Evolutionary conservation across 2,113 vertebrate genomes (phyloP).

Genomic region (Chamaetylas fuelleborni): DNA sequence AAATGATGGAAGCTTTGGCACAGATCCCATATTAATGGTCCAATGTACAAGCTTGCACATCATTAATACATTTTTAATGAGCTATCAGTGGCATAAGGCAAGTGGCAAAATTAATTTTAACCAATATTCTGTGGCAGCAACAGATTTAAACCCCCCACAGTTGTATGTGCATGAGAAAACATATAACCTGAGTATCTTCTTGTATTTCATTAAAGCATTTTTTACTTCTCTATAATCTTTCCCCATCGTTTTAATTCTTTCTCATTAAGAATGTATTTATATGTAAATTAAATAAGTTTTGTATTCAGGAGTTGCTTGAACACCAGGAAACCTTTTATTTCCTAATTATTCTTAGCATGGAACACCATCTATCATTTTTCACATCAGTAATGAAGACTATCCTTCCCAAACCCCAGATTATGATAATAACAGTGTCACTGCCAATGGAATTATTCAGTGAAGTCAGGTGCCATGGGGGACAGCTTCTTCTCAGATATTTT

Average conservation of each 20-base stretch:
- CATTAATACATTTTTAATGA: neutral
- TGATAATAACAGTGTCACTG: neutral
- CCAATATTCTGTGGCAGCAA: neutral
- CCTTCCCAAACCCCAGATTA: neutral
- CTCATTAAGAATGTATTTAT: neutral
- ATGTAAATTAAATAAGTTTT: neutral
- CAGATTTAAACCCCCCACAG: neutral
- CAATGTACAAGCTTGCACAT: neutral
- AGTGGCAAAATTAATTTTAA: neutral
- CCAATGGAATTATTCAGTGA: neutral
- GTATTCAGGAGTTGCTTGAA: neutral
- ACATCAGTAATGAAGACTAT: neutral
- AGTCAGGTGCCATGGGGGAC: neutral
- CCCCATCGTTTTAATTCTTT: neutral
- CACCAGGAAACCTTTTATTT: slow-evolving; percentile 27
- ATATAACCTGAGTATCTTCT: neutral
- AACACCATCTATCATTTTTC: neutral
- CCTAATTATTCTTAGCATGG: slow-evolving; percentile 4
- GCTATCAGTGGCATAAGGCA: neutral
- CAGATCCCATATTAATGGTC: neutral
- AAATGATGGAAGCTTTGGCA: neutral
- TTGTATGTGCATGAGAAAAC: neutral
- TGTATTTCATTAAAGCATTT: neutral
- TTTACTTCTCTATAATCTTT: neutral
- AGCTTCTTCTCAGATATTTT: neutral